Evolutionary conservation across 30 jellyfish, hydroid and myxozoan species (phyloP).

Genomic region (Turritopsis dohrnii): DNA sequence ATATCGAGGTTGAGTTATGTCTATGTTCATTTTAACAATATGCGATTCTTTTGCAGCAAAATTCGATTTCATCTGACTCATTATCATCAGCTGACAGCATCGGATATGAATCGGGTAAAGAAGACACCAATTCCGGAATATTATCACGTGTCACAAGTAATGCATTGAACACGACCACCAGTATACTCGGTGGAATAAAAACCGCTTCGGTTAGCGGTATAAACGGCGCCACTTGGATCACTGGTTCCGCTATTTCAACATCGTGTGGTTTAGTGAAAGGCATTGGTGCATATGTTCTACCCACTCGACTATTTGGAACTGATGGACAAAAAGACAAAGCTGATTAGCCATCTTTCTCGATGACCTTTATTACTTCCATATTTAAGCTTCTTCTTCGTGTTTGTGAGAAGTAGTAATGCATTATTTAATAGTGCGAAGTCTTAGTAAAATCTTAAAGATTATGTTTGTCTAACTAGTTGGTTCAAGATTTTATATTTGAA

Average conservation of each 20-base stretch:
- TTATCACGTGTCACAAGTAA: conserved; percentile 15
- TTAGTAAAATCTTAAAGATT: no score
- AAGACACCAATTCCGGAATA: neutral
- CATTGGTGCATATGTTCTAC: conserved; percentile 28
- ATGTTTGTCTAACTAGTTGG: no score
- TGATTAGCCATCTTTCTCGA: no score
- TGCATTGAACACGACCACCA: conserved; percentile 28
- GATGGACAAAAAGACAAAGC: conserved; percentile 32
- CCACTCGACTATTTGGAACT: conserved; percentile 9
- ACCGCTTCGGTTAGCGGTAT: conserved; percentile 2
- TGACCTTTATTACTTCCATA: no score
- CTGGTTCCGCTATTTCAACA: conserved; percentile 31
- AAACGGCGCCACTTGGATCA: conserved; percentile 32
- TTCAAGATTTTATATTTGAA: no score
- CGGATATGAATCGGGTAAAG: neutral
- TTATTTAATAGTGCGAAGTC: no score
- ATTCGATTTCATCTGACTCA: conserved; percentile 6
- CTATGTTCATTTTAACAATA: neutral
- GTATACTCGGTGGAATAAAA: conserved; percentile 24
- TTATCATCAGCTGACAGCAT: no score
- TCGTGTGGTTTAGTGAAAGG: conserved; percentile 24
- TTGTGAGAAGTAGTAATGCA: no score
- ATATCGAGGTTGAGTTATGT: neutral
- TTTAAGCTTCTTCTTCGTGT: no score
- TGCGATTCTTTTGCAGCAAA: neutral